Conservation (phyloP, 1,140 invertebrate genomes). For the Harpegnathos saltator region DNA sequence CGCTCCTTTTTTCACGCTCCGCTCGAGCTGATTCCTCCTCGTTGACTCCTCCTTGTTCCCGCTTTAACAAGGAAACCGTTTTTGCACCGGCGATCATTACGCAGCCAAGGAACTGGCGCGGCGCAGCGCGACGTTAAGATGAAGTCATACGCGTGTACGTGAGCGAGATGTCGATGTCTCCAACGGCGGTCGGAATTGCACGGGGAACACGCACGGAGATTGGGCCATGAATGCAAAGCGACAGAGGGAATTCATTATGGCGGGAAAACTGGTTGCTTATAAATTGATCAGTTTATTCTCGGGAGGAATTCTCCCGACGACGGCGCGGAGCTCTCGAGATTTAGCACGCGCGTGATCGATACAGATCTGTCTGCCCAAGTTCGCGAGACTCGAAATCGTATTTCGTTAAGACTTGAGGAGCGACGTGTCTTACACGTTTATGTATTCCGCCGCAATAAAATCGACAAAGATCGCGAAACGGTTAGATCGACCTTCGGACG, state of each 20-base stretch:
- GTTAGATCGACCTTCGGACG: background rate
- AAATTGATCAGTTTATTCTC: conserved; percentile 55
- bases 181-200: conserved; percentile 33
- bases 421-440: background rate
- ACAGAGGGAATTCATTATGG: conserved; percentile 52
- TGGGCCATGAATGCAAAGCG: conserved; percentile 52
- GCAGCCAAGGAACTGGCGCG: conserved; percentile 30
- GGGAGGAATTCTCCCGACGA: background rate
- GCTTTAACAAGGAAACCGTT: conserved; percentile 40
- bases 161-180: conserved; percentile 68
- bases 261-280: conserved; percentile 57
- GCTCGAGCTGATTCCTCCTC: conserved; percentile 4
- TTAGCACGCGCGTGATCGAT: background rate
- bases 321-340: background rate
- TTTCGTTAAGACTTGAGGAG: background rate
- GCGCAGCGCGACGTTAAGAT: conserved; percentile 34
- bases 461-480: background rate
- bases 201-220: conserved; percentile 52
- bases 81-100: conserved; percentile 66
- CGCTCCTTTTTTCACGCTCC: conserved; percentile 50
- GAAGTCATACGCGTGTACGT: conserved; percentile 67
- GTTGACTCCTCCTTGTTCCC: conserved; percentile 25
- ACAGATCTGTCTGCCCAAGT: background rate
- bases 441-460: no score
- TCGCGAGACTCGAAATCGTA: background rate